Conservation (phyloP, 2,888 invertebrate genomes). For the Disparrhopalites patrizii region DNA sequence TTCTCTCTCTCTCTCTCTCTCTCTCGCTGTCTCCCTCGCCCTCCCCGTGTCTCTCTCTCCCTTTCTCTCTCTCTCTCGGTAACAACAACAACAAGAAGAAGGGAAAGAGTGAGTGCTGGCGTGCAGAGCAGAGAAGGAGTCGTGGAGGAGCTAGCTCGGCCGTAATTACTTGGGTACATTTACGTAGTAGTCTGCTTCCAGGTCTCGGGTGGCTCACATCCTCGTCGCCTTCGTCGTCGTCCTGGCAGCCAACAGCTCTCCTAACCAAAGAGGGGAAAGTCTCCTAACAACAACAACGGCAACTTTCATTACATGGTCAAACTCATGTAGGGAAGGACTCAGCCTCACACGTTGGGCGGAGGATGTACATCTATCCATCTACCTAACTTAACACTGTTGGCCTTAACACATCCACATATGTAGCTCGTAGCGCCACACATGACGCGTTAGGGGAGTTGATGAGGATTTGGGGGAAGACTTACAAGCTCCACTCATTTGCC, state of each 20-base stretch:
- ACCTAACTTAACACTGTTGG: too few species aligned
- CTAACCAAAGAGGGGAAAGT: too few species aligned
- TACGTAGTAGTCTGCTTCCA: neutral
- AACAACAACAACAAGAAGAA: constrained; percentile 3
- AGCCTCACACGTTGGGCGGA: too few species aligned
- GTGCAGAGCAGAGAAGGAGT: neutral
- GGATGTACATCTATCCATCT: too few species aligned
- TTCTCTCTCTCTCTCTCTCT: neutral
- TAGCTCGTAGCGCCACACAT: too few species aligned
- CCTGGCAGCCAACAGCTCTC: neutral
- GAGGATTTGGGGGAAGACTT: too few species aligned
- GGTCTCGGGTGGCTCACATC: constrained; percentile 12
- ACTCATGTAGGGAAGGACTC: too few species aligned
- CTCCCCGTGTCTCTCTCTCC: neutral
- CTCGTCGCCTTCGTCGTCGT: neutral
- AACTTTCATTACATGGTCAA: constrained; percentile 19
- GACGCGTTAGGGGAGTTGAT: too few species aligned
- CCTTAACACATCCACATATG: too few species aligned
- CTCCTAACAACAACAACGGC: too few species aligned
- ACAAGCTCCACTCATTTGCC: too few species aligned
- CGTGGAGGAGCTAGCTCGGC: neutral
- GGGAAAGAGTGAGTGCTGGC: neutral
- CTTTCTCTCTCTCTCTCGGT: neutral
- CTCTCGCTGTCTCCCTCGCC: constrained; percentile 6
- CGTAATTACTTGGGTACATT: constrained; percentile 27